Evolutionary conservation across 2,888 invertebrate species (phyloP).

Genomic region (Cosmia pyralina): DNA sequence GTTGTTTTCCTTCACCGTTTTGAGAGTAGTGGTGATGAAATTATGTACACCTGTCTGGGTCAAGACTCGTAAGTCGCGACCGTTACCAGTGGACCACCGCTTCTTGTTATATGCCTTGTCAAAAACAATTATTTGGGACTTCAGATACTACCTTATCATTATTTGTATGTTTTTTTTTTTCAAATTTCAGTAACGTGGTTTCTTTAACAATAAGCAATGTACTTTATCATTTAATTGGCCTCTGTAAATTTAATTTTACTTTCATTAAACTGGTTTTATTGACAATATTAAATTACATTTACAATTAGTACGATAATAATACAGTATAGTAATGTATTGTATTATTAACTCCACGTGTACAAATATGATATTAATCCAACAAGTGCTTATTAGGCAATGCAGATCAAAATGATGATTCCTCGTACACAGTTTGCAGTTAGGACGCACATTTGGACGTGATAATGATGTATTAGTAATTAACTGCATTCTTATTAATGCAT

Average conservation of each 20-base stretch:
- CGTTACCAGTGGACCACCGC: too few species aligned
- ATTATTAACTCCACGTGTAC: neutral
- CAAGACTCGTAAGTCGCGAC: too few species aligned
- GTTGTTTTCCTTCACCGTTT: too few species aligned
- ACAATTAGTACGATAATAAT: neutral
- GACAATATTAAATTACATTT: neutral
- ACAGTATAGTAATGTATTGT: neutral
- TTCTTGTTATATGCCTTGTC: too few species aligned
- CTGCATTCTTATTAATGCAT: neutral
- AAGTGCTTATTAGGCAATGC: constrained; percentile 10
- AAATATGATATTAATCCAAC: constrained; percentile 7
- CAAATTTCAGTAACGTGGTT: too few species aligned
- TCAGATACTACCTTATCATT: neutral
- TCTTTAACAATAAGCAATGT: too few species aligned
- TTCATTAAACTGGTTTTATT: neutral
- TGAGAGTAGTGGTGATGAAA: too few species aligned
- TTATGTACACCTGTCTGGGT: too few species aligned
- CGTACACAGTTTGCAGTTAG: neutral
- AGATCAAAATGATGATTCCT: constrained; percentile 16
- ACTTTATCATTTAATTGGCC: too few species aligned
- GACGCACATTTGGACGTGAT: constrained; percentile 1
- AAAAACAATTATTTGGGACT: neutral
- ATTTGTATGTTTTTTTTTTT: too few species aligned
- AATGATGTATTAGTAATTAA: constrained; percentile 24
- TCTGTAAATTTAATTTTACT: too few species aligned